These are phyloP conservation scores for Spodoptera exigua DNA, from an alignment of 2,888 invertebrate species.

Conservation along the genomic window DNA sequence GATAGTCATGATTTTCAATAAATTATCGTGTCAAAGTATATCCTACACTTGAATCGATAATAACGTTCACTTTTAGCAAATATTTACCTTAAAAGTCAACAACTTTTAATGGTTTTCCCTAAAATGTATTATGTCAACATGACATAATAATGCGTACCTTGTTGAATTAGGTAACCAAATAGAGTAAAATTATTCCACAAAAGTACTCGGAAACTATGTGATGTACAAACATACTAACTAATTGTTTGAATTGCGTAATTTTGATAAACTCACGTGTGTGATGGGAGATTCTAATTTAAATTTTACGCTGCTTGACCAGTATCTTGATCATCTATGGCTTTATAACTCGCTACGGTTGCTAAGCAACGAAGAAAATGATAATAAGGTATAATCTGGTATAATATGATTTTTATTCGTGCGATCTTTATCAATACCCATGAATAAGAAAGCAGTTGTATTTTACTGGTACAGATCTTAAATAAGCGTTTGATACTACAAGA, in stretches of 20 bases:
- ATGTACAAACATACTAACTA: conserved; percentile 14
- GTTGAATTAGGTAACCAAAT: too few species aligned
- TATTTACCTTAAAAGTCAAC: background rate
- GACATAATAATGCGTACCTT: background rate
- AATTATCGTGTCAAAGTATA: too few species aligned
- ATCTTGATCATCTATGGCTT: background rate
- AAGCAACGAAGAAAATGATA: conserved; percentile 1
- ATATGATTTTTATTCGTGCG: background rate
- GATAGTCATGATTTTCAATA: too few species aligned
- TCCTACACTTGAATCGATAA: conserved; percentile 3
- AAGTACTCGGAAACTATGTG: conserved; percentile 14
- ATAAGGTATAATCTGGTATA: background rate
- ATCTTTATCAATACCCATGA: too few species aligned
- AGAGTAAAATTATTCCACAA: too few species aligned
- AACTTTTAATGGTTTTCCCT: conserved; percentile 25
- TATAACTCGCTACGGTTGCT: background rate
- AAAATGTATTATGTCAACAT: conserved; percentile 6
- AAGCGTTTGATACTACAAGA: too few species aligned
- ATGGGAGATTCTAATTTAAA: too few species aligned
- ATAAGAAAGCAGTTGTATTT: too few species aligned
- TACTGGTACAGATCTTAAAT: too few species aligned
- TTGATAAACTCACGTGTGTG: background rate
- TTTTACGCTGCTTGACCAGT: too few species aligned
- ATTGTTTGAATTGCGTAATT: conserved; percentile 10
- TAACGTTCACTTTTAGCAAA: conserved; percentile 1